Conservation (phyloP, 2,888 invertebrate species). For the Aleiodes leptofemur region DNA sequence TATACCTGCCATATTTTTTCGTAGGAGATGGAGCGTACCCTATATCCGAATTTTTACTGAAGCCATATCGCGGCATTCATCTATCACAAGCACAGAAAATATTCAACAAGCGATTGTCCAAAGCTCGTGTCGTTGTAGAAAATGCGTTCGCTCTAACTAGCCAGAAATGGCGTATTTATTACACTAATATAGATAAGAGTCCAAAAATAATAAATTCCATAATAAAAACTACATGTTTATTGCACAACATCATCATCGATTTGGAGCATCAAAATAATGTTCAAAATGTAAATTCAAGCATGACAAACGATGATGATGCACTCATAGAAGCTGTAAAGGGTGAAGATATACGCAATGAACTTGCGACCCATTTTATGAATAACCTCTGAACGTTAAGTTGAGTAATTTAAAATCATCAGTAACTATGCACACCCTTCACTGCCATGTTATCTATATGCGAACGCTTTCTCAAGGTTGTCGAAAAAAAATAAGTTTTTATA, state of each 20-base stretch:
- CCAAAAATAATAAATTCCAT: constrained; percentile 21
- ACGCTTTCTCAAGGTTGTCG: neutral
- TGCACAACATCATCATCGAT: constrained; percentile 44
- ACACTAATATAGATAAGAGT: constrained; percentile 32
- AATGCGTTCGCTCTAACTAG: constrained; percentile 32
- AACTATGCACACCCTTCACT: neutral
- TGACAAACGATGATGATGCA: constrained; percentile 19
- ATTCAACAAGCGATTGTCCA: constrained; percentile 44
- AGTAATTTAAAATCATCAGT: no score
- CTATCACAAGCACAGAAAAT: constrained; percentile 1
- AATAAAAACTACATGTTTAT: constrained; percentile 36
- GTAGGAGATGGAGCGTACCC: constrained; percentile 44
- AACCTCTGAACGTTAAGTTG: neutral
- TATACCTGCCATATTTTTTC: constrained; percentile 41
- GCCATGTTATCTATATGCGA: neutral
- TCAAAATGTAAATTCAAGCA: neutral
- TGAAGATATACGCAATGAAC: constrained; percentile 33
- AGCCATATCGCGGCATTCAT: constrained; percentile 36
- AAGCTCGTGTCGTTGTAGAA: constrained; percentile 35
- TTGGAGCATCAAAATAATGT: constrained; percentile 20
- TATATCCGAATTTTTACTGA: constrained; percentile 38
- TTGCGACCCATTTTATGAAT: constrained; percentile 15
- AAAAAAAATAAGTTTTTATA: neutral
- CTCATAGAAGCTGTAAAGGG: constrained; percentile 20
- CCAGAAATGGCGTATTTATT: constrained; percentile 32